These are phyloP conservation scores for Ceratotherium simum DNA, from an alignment of 2,113 vertebrate species.

Conservation along the genomic window DNA sequence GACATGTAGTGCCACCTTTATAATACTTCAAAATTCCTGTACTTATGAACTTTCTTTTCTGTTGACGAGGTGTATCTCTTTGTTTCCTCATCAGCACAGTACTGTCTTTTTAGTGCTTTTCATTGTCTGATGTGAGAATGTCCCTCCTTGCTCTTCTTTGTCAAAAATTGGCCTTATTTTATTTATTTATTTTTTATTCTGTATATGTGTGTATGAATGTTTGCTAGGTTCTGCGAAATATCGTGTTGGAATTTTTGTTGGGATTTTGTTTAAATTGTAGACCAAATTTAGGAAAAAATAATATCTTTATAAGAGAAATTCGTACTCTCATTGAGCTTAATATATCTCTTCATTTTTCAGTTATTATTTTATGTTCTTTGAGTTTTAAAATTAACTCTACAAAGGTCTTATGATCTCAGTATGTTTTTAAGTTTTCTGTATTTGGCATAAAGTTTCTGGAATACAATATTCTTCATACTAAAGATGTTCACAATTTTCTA, in stretches of 20 bases:
- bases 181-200: not conserved
- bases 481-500: not conserved
- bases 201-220: not conserved
- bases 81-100: not conserved
- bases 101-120: not conserved
- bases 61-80: not conserved
- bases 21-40: not conserved
- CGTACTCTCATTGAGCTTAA: not conserved
- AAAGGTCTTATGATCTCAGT: not conserved
- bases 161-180: not conserved
- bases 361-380: not conserved
- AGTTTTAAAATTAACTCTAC: not conserved
- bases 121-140: not conserved
- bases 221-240: not conserved
- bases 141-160: not conserved
- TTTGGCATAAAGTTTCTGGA: not conserved
- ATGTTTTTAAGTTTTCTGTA: not conserved
- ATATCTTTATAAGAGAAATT: not conserved
- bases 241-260: not conserved
- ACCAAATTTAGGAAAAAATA: not conserved
- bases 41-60: not conserved
- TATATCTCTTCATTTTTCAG: not conserved
- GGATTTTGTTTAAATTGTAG: not conserved
- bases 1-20: not conserved
- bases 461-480: not conserved